Base-by-base conservation (phyloP, 2,113 vertebrate genomes). In the Polypterus senegalus region DNA sequence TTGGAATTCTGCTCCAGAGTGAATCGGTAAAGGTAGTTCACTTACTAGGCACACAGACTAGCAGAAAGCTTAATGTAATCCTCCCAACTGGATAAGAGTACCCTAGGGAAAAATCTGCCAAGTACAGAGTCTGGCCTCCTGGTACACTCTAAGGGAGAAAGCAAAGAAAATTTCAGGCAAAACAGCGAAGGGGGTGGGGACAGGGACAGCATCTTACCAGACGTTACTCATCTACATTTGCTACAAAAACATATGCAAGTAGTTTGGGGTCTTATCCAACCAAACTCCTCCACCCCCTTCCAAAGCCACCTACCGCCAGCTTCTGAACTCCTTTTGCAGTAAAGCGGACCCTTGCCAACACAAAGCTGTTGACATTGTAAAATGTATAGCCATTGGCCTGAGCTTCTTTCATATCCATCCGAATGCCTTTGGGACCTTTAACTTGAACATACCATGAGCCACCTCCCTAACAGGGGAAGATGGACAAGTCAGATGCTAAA, bases 41-140 rank as follows among this genome's bases (percentile, higher is more conserved):
- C 3, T 76, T 67, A 89, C 86, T 83, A 75, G 71, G 65, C 4
- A 65, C 62, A 68, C 86, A 88, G 45, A 84, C 53, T 71, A 84
- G 69, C 60, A 60, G 70, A 3, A 79, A 69, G 3, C 70, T 66
- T 5, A 68, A 64, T 5, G 54, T 65, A 45, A 69, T 63, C 2
- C 7, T 63, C 0, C 0, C 69, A 7, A 72, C 73, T 9, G 66
- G 65, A 64, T 58, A 54, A 2, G 69, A 65, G 0, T 80, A 71
- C 0, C 0, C 9, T 1, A 88, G 70, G 48, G 71, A 72, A 60
- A 87, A 9, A 6, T 71, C 57, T 43, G 68, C 66, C 1, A 61
- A 60, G 57, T 82, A 55, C 27, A 88, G 67, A 5, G 49, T 63
- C 43, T 76, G 63, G 1, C 43, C 58, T 7, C 65, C 63, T 59